Percentiles rank a stretch among this genome's conserved stretches.
Evolutionary conservation across 1,140 invertebrate genomes (phyloP).

Genomic region (Polypedilum pembai): DNA sequence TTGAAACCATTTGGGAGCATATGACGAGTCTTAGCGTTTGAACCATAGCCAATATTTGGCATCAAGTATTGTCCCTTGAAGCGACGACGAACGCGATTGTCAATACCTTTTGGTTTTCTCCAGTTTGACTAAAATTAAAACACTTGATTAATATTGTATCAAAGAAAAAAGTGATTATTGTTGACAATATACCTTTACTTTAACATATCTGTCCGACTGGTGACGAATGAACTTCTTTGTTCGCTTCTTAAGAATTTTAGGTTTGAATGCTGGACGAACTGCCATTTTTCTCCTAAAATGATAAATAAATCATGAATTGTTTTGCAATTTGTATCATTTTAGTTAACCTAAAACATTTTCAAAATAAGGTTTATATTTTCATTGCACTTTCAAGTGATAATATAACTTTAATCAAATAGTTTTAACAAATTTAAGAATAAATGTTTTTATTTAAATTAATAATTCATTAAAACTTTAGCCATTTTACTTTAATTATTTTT

Average conservation of each 20-base stretch:
- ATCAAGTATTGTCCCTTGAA: constrained; percentile 99
- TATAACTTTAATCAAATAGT: background rate
- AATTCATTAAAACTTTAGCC: too few relatives aligned
- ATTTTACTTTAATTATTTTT: too few relatives aligned
- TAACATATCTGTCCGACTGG: constrained; percentile 93
- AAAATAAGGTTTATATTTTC: background rate
- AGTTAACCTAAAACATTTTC: constrained; percentile 9
- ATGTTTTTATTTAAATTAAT: too few relatives aligned
- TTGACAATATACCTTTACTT: constrained; percentile 68
- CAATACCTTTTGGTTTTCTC: constrained; percentile 80
- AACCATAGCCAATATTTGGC: constrained; percentile 99
- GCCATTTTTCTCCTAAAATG: constrained; percentile 54
- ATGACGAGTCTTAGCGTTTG: constrained; percentile 86
- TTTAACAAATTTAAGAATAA: background rate
- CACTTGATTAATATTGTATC: too few relatives aligned
- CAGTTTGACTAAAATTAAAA: constrained; percentile 48
- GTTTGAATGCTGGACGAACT: constrained; percentile 78
- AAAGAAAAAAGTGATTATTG: background rate
- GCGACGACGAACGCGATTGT: constrained; percentile 95
- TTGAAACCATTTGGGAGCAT: constrained; percentile 96
- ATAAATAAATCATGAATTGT: background rate
- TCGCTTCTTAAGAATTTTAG: constrained; percentile 89
- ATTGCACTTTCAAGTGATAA: background rate
- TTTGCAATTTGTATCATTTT: background rate
- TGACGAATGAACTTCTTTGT: constrained; percentile 95